Base-by-base conservation (phyloP, 1,140 invertebrate species). In the Venustaconcha ellipsiformis region DNA sequence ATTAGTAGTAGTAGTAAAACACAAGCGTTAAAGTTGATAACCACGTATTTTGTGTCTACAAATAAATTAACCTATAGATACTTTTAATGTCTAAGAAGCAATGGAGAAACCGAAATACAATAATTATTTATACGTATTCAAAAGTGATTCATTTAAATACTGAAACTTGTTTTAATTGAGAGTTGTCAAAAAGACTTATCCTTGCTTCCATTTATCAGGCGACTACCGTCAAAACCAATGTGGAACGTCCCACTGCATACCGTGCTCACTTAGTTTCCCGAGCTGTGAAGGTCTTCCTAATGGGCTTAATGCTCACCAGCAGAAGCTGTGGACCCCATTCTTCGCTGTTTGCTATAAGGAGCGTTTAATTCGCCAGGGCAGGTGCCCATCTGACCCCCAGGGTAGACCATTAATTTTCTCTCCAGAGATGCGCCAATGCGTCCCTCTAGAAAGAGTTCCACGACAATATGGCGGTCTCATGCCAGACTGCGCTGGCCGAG, bases 341-440 rank as follows among this genome's bases (percentile, higher is more conserved):
- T 84, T 80, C 58, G 78, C 81, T 1, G 80, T 80, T 37, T 84
- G 83, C 60, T 78, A 81, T 63, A 64, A 76, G 48, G 78, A 82
- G 62, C 69, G 83, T n/a, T 78, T 82, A 2, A 71, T 81, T 0
- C 82, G 78, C 67, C 81, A 82, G n/a, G 80, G 58, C 3, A 55
- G 64, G 56, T 76, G 74, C 23, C 20, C 71, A 11, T 2, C 37
- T 57, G 37, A 62, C 20, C 18, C 20, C 30, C 0, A 6, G 6
- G 37, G 65, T 55, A 14, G 57, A 67, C 65, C 48, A 17, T 64
- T 48, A 6, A 73, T 73, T 23, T 73, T 73, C 57, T 57, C 65
- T 30, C 71, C 71, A 12, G 57, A 26, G 13, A 20, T 66, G 37
- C 60, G 63, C 15, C 55, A 63, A 73, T 73, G 71, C 57, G 55